Conservation (phyloP, 2,797 vertebrate species). For the Urocyon cinereoargenteus region DNA sequence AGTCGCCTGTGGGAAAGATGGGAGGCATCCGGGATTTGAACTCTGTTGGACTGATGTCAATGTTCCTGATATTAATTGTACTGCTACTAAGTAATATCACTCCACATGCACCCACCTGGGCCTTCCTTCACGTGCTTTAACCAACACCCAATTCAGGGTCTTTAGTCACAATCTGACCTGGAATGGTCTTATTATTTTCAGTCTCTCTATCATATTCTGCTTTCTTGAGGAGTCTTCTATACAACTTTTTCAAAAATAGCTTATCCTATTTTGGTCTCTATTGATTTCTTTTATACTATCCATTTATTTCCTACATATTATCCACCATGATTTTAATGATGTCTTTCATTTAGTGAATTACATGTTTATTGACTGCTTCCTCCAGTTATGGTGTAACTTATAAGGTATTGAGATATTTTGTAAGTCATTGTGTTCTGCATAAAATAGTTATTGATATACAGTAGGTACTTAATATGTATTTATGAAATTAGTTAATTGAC, state of each 20-base stretch:
- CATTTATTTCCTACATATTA: neutral
- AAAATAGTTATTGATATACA: neutral
- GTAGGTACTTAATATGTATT: neutral
- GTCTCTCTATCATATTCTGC: neutral
- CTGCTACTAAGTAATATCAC: neutral
- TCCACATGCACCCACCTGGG: fast-evolving
- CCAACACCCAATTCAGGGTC: neutral
- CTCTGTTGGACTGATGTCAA: neutral
- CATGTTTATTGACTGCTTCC: neutral
- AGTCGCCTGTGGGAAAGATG: neutral
- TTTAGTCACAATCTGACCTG: neutral
- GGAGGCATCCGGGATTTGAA: neutral
- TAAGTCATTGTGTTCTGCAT: neutral
- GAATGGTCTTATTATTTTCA: neutral
- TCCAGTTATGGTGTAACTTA: neutral
- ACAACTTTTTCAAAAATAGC: neutral
- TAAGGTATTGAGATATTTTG: neutral
- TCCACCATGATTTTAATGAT: neutral
- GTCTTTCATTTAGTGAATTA: neutral
- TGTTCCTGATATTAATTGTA: neutral
- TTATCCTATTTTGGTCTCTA: neutral
- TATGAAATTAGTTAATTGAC: neutral
- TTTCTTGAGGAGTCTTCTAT: neutral
- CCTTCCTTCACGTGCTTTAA: neutral
- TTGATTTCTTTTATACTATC: neutral